Evolutionary conservation across 2,113 vertebrate species (phyloP).

Genomic region (Lophotis ruficrista): DNA sequence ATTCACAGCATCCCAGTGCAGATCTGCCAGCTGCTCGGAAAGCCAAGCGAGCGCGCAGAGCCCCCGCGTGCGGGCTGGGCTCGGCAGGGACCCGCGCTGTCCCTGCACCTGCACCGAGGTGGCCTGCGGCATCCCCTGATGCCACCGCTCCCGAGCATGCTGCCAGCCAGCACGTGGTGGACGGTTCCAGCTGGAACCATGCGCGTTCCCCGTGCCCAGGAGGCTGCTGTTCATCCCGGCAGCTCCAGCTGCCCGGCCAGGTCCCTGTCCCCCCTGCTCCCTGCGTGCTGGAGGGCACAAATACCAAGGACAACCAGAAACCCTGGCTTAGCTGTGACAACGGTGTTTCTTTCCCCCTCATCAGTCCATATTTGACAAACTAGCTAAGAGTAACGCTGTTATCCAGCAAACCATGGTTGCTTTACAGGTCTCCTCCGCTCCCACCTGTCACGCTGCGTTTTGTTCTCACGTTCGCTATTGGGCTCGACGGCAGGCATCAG

Average conservation of each 20-base stretch:
- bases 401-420: not conserved
- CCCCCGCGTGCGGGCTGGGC: accelerated
- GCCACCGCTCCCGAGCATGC: not conserved
- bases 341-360: not conserved
- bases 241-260: not conserved
- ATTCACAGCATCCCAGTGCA: not conserved
- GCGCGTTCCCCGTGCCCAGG: accelerated
- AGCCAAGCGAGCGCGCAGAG: not conserved
- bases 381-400: not conserved
- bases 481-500: not conserved
- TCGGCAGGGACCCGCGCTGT: not conserved
- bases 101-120: not conserved
- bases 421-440: not conserved
- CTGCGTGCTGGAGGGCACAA: accelerated
- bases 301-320: not conserved
- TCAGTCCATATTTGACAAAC: not conserved
- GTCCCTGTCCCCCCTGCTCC: not conserved
- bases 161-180: not conserved
- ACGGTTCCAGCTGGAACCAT: accelerated
- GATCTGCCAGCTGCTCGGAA: not conserved
- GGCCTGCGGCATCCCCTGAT: not conserved
- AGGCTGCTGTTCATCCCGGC: not conserved
- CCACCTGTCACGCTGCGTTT: not conserved
- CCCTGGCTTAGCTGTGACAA: not conserved
- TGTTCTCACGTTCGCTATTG: not conserved